phyloP scores from a whole-genome alignment of 2,888 invertebrate species.

The Myopa tessellatipennis region DNA sequence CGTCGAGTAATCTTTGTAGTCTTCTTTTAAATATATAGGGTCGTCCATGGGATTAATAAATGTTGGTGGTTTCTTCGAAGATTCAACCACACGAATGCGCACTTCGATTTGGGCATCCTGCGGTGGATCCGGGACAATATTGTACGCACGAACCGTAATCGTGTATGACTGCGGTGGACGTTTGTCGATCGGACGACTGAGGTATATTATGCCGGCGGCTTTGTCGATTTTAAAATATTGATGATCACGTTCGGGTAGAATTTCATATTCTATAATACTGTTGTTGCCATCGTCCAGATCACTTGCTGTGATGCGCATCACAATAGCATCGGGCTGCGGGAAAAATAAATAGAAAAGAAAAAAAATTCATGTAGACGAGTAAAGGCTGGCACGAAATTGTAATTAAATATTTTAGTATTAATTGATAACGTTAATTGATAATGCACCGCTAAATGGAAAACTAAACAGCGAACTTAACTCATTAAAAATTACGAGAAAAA shows the following conservation, averaged over 20 bases:
- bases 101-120: conserved; percentile 81
- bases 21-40: conserved; percentile 77
- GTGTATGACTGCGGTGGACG: conserved; percentile 65
- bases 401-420: no score
- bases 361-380: neutral
- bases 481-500: no score
- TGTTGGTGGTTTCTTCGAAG: conserved; percentile 85
- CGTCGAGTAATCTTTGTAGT: conserved; percentile 77
- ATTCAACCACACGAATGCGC: conserved; percentile 86
- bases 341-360: conserved; percentile 1
- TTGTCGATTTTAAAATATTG: conserved; percentile 85
- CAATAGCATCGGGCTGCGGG: conserved; percentile 70
- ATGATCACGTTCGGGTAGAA: conserved; percentile 68
- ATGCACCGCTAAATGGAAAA: neutral
- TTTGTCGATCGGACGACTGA: conserved; percentile 68
- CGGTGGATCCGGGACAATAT: conserved; percentile 62
- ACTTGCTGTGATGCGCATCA: conserved; percentile 91
- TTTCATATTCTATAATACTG: conserved; percentile 81
- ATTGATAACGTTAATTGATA: neutral
- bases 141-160: conserved; percentile 66
- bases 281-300: conserved; percentile 94
- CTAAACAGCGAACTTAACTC: no score
- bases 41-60: conserved; percentile 72
- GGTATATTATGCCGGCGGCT: conserved; percentile 84
- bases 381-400: neutral